Evolutionary conservation across 2,888 invertebrate species (phyloP).

Genomic region (Dicranocentrus wangi): DNA sequence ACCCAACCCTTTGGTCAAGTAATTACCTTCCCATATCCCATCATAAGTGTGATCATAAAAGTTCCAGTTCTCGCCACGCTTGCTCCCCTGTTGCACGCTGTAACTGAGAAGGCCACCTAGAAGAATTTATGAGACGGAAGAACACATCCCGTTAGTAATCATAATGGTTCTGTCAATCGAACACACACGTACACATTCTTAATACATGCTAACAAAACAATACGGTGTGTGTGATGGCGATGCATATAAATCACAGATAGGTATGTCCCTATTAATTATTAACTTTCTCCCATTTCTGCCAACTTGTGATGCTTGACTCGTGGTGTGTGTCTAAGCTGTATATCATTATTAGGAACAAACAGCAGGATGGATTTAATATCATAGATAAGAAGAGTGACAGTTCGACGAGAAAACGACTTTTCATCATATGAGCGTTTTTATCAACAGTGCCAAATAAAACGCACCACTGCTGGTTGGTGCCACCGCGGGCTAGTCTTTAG

Average conservation of each 20-base stretch:
- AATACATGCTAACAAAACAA: background rate
- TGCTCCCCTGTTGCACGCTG: slow-evolving; percentile 92
- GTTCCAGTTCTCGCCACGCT: slow-evolving; percentile 85
- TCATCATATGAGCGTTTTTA: background rate
- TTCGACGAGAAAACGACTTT: background rate
- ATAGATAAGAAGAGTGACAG: background rate
- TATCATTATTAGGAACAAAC: slow-evolving; percentile 13
- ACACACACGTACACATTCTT: slow-evolving; percentile 17
- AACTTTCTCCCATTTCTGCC: no score
- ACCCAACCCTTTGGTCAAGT: slow-evolving; percentile 76
- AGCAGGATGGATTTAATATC: background rate
- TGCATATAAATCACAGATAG: no score
- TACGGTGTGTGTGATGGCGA: background rate
- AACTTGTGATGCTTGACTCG: background rate
- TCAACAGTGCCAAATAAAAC: background rate
- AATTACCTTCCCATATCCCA: slow-evolving; percentile 83
- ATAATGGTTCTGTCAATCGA: slow-evolving; percentile 34
- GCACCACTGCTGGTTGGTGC: background rate
- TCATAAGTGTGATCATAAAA: slow-evolving; percentile 90
- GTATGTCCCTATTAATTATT: no score
- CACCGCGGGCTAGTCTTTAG: background rate
- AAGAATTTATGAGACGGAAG: slow-evolving; percentile 63
- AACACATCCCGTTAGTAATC: slow-evolving; percentile 39
- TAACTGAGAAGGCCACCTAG: slow-evolving; percentile 89
- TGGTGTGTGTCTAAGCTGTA: background rate